These are phyloP conservation scores for Trichechus manatus DNA, from an alignment of 2,113 vertebrate genomes.

Conservation along the genomic window DNA sequence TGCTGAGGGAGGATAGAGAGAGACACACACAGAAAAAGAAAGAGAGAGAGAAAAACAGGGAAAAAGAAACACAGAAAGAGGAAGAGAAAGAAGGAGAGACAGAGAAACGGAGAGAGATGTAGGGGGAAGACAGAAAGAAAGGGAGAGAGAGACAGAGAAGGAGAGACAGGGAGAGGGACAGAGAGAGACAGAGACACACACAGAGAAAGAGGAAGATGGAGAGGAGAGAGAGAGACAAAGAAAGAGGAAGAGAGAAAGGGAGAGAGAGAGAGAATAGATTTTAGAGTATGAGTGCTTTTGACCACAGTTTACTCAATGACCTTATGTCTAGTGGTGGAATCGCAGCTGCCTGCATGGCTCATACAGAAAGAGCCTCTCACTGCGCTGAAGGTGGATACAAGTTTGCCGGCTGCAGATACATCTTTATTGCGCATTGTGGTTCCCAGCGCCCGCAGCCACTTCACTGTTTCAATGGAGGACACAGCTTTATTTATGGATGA, in stretches of 20 bases:
- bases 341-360: too few relatives aligned
- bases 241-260: background rate
- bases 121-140: background rate
- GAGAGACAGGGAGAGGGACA: background rate
- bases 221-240: background rate
- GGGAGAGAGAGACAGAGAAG: background rate
- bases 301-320: fast-evolving
- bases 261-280: background rate
- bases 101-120: background rate
- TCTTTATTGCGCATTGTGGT: too few relatives aligned
- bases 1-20: background rate
- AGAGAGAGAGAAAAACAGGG: background rate
- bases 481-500: too few relatives aligned
- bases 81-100: too few relatives aligned
- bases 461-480: too few relatives aligned
- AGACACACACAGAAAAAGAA: background rate
- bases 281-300: background rate
- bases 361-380: background rate
- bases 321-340: background rate
- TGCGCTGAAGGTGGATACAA: too few relatives aligned
- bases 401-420: background rate
- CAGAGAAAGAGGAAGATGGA: background rate
- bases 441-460: too few relatives aligned
- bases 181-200: background rate
- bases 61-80: too few relatives aligned